These are phyloP conservation scores for Dilophus febrilis DNA, from an alignment of 2,888 invertebrate genomes.

Conservation along the genomic window DNA sequence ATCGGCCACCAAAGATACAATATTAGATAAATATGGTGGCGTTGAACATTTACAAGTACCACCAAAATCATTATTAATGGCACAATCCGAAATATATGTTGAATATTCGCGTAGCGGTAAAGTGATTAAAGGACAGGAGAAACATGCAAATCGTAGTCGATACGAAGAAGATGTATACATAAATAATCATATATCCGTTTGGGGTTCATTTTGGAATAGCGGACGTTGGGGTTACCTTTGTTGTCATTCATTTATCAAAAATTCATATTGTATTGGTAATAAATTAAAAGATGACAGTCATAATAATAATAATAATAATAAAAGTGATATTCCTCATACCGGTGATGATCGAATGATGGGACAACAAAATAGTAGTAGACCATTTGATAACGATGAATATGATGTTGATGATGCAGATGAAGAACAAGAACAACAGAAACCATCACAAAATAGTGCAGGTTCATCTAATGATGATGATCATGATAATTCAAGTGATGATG, in stretches of 20 bases:
- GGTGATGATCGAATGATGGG: no score
- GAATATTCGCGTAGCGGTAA: slow-evolving; percentile 92
- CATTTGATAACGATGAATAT: not conserved
- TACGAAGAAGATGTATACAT: slow-evolving; percentile 88
- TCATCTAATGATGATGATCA: not conserved
- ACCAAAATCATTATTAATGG: slow-evolving; percentile 72
- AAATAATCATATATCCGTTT: slow-evolving; percentile 87
- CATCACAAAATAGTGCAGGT: no score
- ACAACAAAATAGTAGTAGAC: not conserved
- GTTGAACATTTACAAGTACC: slow-evolving; percentile 79
- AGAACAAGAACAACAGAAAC: slow-evolving; percentile 4
- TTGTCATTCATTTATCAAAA: slow-evolving; percentile 81
- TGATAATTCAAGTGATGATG: not conserved
- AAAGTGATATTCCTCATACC: no score
- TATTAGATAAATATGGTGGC: slow-evolving; percentile 89
- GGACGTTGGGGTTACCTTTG: slow-evolving; percentile 95
- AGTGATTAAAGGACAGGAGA: slow-evolving; percentile 71
- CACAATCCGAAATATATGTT: slow-evolving; percentile 90
- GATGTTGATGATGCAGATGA: not conserved
- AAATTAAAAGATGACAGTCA: not conserved
- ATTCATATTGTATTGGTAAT: slow-evolving; percentile 72
- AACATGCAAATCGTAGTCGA: slow-evolving; percentile 63
- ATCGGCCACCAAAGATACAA: slow-evolving; percentile 63
- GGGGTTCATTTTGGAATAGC: slow-evolving; percentile 90
- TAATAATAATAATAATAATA: no score